A percentile compares a stretch with the other conserved stretches of the same genome.
phyloP scores from a whole-genome alignment of 2,888 invertebrate genomes.

The Euclidia mi region DNA sequence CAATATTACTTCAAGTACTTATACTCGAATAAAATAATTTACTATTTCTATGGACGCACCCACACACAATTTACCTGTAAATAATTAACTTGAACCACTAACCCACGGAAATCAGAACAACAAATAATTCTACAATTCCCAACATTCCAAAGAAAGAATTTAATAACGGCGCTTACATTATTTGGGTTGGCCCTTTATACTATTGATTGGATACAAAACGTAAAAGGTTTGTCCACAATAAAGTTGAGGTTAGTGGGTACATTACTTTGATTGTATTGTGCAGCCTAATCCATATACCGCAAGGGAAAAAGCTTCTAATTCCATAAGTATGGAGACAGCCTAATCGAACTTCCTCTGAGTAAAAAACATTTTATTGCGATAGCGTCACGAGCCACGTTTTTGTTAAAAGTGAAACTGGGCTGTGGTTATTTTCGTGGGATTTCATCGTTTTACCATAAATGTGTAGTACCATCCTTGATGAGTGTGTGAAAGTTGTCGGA shows the following conservation, averaged over 20 bases:
- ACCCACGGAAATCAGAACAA: not conserved
- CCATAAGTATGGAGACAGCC: slow-evolving; percentile 30
- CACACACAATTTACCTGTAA: no score
- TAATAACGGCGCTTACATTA: not conserved
- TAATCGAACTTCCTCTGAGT: slow-evolving; percentile 47
- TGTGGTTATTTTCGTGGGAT: slow-evolving; percentile 33
- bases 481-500: slow-evolving; percentile 38
- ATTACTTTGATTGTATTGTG: slow-evolving; percentile 7
- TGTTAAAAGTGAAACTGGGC: slow-evolving; percentile 54
- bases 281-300: slow-evolving; percentile 3
- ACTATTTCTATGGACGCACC: no score
- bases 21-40: no score
- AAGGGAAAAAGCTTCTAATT: slow-evolving; percentile 28
- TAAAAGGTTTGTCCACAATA: slow-evolving; percentile 2
- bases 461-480: slow-evolving; percentile 37
- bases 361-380: slow-evolving; percentile 38
- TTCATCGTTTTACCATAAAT: slow-evolving; percentile 36
- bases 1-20: no score
- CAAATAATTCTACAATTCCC: not conserved
- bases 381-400: slow-evolving; percentile 48
- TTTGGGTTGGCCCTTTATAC: slow-evolving; percentile 6
- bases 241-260: not conserved
- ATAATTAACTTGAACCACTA: not conserved
- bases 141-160: slow-evolving; percentile 2
- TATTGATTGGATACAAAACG: not conserved